Evolutionary conservation across 2,888 invertebrate species (phyloP).

Genomic region (Microctonus aethiopoides): DNA sequence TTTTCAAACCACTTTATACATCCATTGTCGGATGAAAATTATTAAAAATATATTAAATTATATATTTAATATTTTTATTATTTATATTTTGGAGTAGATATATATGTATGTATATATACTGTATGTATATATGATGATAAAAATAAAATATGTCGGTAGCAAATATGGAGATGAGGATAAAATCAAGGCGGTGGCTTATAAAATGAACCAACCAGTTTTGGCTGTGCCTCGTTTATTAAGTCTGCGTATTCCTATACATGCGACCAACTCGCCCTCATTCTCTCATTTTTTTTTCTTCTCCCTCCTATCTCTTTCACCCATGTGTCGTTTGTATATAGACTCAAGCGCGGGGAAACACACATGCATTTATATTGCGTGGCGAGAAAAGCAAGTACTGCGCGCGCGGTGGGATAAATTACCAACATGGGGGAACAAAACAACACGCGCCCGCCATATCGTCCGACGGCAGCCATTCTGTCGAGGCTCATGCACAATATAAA

Average conservation of each 20-base stretch:
- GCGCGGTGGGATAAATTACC: constrained; percentile 38
- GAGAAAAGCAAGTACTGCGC: constrained; percentile 41
- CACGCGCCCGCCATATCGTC: constrained; percentile 49
- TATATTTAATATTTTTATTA: neutral
- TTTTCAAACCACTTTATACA: constrained; percentile 18
- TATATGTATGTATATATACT: neutral
- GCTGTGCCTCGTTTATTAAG: constrained; percentile 24
- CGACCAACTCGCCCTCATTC: neutral
- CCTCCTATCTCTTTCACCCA: neutral
- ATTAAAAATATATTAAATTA: constrained; percentile 3
- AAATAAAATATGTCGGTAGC: neutral
- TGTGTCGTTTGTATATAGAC: neutral
- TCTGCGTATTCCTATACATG: neutral
- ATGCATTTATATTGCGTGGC: neutral
- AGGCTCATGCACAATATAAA: neutral
- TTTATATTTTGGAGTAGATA: no score
- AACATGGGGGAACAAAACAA: constrained; percentile 40
- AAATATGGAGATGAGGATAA: neutral
- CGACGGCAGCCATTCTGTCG: constrained; percentile 55
- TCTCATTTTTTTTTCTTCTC: neutral
- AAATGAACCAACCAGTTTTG: constrained; percentile 33
- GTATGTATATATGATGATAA: neutral
- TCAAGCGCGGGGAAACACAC: neutral
- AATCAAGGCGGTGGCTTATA: neutral
- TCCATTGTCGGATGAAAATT: neutral